A percentile compares a stretch with the other conserved stretches of the same genome.
phyloP scores from a whole-genome alignment of 2,113 vertebrate genomes.

The Microcebus lehilahytsara region DNA sequence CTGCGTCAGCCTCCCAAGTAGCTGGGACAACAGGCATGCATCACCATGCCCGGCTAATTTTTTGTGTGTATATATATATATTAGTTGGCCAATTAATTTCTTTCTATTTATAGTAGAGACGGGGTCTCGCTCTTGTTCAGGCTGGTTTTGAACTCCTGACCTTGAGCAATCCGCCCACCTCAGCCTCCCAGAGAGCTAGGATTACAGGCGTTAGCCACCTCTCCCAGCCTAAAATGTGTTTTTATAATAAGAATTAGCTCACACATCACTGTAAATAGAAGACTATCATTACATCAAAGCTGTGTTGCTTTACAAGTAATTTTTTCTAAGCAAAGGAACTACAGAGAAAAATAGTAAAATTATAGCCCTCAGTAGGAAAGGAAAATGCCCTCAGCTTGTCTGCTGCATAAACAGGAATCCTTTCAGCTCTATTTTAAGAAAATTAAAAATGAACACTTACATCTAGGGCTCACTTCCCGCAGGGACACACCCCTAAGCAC shows the following conservation, averaged over 20 bases:
- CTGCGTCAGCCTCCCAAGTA: too few relatives aligned
- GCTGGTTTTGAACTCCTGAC: too few relatives aligned
- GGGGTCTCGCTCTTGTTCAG: too few relatives aligned
- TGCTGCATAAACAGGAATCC: neutral
- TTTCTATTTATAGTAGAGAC: too few relatives aligned
- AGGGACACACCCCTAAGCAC: neutral
- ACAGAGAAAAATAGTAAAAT: neutral
- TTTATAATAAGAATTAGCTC: constrained; percentile 15
- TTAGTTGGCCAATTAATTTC: too few relatives aligned
- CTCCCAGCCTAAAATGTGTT: neutral
- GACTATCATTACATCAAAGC: constrained; percentile 14
- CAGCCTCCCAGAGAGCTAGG: too few relatives aligned
- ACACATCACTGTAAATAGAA: neutral
- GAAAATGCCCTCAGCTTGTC: neutral
- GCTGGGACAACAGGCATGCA: too few relatives aligned
- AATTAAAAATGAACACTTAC: neutral
- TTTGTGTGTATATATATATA: too few relatives aligned
- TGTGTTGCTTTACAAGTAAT: neutral
- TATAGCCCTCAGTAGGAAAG: neutral
- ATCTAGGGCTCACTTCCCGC: neutral
- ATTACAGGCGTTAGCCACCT: too few relatives aligned
- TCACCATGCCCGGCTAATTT: too few relatives aligned
- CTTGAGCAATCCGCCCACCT: too few relatives aligned
- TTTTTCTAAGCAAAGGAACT: constrained; percentile 15
- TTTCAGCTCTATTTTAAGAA: neutral